Evolutionary conservation across 2,113 vertebrate species (phyloP), one percentile per base, ranked within the genome.

Genomic region (Heteronetta atricapilla): DNA sequence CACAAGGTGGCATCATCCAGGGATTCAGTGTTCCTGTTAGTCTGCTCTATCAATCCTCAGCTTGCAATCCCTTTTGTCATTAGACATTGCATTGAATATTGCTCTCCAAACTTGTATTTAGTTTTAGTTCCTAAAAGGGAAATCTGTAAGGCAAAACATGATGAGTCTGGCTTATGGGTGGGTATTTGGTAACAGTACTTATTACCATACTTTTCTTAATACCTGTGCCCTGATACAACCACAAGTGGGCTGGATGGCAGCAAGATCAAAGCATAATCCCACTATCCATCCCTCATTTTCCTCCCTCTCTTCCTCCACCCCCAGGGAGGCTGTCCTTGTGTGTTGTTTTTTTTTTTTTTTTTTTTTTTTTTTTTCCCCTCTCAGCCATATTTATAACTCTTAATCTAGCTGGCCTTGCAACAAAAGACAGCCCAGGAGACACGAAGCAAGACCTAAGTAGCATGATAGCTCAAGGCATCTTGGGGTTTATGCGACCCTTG

Each of bases 401-500:
- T 28, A 19, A 44, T 66, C 76, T 40, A 29, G 63, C 90, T 75
- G 69, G 68, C 74, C 80, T 83, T 83, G 86, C 44, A n/a, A 3
- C 66, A 33, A 3, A 31, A 18, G 2, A 4, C 82, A 62, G 38
- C 56, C 18, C 28, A 15, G 73, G 69, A 63, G 36, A 8, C 23
- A 1, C 0, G 1, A 66, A 83, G 80, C 6, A 2, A 66, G 44
- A 23, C 40, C 44, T 4, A 1, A 28, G 19, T 4, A 85, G 20
- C 73, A 96, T 86, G 91, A 95, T 84, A 40, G 63, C 85, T 64
- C 89, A 17, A 2, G 9, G 93, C 46, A 9, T 94, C 60, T 9
- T 38, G 1, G 80, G 72, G 44, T 83, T 97, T 10, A 1, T 82
- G 80, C 62, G 73, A 4, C 91, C 89, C 34, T 69, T 96, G 56